Base-by-base conservation (phyloP, 2,888 invertebrate species). In the Vesta saturnalis region DNA sequence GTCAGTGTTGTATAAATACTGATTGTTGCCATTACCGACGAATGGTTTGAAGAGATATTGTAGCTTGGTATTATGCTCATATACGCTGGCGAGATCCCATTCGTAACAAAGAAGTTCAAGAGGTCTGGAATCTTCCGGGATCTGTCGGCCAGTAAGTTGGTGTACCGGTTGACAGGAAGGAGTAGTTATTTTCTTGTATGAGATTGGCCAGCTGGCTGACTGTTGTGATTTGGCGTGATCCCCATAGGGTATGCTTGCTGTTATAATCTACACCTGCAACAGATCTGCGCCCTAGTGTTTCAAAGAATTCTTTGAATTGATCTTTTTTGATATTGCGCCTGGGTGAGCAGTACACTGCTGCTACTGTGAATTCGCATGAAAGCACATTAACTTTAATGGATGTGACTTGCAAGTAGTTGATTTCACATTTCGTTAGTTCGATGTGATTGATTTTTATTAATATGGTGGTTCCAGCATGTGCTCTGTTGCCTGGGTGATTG, bases 311-410 rank as follows among this genome's bases (percentile, higher is more conserved):
- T n/a, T n/a, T n/a, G n/a, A 71, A 76, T 52, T 69, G 35, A 21
- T 71, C 63, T n/a, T 69, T 70, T 57, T 70, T 69, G 8, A 76
- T 69, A 22, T 68, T 65, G 35, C 76, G 73, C 18, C 70, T 74
- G 21, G n/a, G n/a, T n/a, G n/a, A n/a, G n/a, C n/a, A n/a, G n/a
- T n/a, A n/a, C n/a, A n/a, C n/a, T n/a, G 72, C 56, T 12, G 68
- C 23, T 15, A 56, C 16, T 19, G 46, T 56, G 14, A 67, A 14
- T 4, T 55, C 47, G 1, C 35, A 39, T 47, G 60, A 57, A 1
- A 23, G 16, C 14, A 16, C 30, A 57, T 67, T n/a, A n/a, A n/a
- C n/a, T n/a, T n/a, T n/a, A n/a, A n/a, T n/a, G n/a, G n/a, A n/a
- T n/a, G n/a, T n/a, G 18, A 57, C 67, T 35, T 67, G 62, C 1